A percentile compares a stretch with the other conserved stretches of the same genome.
Conservation (phyloP, 2,797 vertebrate genomes). For the Octomys mimax region DNA sequence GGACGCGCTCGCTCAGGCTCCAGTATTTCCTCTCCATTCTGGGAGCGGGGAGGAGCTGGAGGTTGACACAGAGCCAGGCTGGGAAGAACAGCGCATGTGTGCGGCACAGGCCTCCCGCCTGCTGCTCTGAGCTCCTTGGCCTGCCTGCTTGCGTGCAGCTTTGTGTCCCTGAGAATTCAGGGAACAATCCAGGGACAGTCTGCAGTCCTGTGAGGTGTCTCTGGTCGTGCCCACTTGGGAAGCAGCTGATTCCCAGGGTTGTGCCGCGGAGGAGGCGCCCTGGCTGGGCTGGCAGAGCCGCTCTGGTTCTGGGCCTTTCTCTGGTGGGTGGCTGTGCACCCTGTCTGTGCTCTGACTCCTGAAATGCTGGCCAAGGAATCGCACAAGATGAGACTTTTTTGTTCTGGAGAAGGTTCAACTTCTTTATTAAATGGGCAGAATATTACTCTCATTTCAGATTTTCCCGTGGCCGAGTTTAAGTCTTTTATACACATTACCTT, state of each 20-base stretch:
- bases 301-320: rapidly evolving
- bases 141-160: not conserved
- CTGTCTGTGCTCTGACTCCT: not conserved
- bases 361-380: not conserved
- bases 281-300: rapidly evolving
- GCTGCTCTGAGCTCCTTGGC: not conserved
- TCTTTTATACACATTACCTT: not conserved
- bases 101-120: not conserved
- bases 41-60: not conserved
- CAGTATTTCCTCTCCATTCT: not conserved
- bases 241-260: not conserved
- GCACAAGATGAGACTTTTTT: not conserved
- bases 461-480: not conserved
- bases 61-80: not conserved
- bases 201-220: rapidly evolving
- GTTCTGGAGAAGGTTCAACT: not conserved
- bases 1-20: no score
- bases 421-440: not conserved
- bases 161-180: not conserved
- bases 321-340: no score
- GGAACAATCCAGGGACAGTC: not conserved
- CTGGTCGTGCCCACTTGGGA: not conserved
- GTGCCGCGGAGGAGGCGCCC: rapidly evolving
- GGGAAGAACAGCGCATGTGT: not conserved
- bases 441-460: not conserved